Evolutionary conservation across 2,113 vertebrate genomes (phyloP), one percentile per base, ranked within the genome.

Genomic region (Chloropsis hardwickii): DNA sequence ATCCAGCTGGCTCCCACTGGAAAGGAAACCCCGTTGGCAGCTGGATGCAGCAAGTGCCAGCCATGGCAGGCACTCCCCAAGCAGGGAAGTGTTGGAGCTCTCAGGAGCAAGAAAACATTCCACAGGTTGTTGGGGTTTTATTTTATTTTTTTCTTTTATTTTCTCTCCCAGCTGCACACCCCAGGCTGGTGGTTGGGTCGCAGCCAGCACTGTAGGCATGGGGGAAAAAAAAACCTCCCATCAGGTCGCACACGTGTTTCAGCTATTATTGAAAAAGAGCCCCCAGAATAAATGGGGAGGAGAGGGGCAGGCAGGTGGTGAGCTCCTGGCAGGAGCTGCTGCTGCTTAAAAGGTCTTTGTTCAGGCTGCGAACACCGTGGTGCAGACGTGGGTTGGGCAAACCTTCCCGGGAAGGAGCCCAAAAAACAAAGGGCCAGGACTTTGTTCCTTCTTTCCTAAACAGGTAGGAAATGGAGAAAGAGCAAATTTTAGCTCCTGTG

Each of bases 301-400:
- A 66, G 77, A 70, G 17, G 51, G 88, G 71, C 85, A 95, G 93
- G 91, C 97, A 98, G 97, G 97, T 98, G 97, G 91, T 7, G 60
- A 86, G 93, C 94, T 94, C 86, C 92, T 87, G 88, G 58, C 17
- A n/a, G 64, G 47, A 77, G 94, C 76, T 90, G 79, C 94, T 58
- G 71, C 69, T 70, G 71, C 60, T 70, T 92, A 61, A 88, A 80
- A 91, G 82, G 65, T 64, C 81, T 92, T 88, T 95, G 90, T 96
- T 92, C 53, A 5, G 37, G 37, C 86, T 79, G 73, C 14, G 42
- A 86, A 44, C 48, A 17, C 57, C 10, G 1, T 40, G 24, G 85
- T 0, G 14, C 12, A 83, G 94, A 74, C 21, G 0, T 25, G 88
- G 80, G 88, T 76, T 95, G 74, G 84, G 69, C 96, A 92, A 82